Base-by-base conservation (phyloP, 2,797 vertebrate species). In the Pygocentrus nattereri region DNA sequence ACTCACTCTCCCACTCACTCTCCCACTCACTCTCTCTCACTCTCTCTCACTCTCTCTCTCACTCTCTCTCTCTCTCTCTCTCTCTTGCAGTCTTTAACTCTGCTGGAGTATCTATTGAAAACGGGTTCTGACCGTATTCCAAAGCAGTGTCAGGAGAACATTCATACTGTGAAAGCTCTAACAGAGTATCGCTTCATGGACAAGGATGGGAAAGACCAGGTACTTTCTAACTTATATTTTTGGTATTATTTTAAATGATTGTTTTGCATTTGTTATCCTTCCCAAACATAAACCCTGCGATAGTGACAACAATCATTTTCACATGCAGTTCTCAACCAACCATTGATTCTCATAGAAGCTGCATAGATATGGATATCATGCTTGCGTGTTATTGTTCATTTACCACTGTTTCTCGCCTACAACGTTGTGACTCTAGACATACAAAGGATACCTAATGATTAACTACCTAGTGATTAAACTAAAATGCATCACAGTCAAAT, bases 131-230 rank as follows among this genome's bases (percentile, higher is more conserved):
- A 99, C 84, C 95, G 98, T 0, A 96, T 99, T 88, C 96, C 97
- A 0, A 96, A 97, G 90, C 96, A 98, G 86, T 96, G 97, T 92
- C 96, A 95, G 5, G 98, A 99, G 90, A 99, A 97, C 88, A 91
- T 98, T 89, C 99, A 98, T 85, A 96, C 97, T 64, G 96, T 99
- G 91, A 98, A 99, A 93, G 96, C 96, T 0, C 93, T 99, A 81
- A 96, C 96, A 69, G 98, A 99, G 89, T 99, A 97, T 82, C 96
- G 97, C 87, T 99, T 96, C 84, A 91, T 96, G 0, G 98, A 99
- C 81, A 95, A 98, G 27, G 98, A 99, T 0, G 96, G 97, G 68
- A 99, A 99, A 87, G 98, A 99, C 92, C 97, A 99, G 93, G 95
- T 95, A 87, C 84, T 73, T 19, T 1, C 18, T 73, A 19, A 25